Conservation (phyloP, 2,797 vertebrate species). For the Pseudochaenichthys georgianus region DNA sequence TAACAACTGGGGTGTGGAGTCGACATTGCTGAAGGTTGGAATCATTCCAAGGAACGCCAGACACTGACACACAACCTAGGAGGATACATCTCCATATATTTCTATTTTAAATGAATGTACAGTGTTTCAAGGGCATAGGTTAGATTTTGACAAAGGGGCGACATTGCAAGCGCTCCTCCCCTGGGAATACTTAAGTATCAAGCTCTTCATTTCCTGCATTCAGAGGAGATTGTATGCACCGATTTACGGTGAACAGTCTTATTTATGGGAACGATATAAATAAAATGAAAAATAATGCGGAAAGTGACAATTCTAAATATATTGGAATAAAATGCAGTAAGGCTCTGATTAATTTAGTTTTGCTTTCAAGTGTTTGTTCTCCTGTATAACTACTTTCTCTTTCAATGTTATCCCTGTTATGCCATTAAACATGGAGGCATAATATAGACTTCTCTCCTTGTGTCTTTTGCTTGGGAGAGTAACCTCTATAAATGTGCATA, state of each 20-base stretch:
- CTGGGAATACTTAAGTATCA: neutral
- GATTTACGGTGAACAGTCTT: neutral
- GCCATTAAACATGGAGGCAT: too few species aligned
- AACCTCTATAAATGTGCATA: neutral
- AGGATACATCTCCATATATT: slow-evolving; percentile 3
- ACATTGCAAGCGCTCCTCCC: neutral
- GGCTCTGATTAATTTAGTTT: too few species aligned
- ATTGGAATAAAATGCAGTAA: too few species aligned
- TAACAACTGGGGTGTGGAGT: slow-evolving; percentile 54
- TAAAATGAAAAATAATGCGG: too few species aligned
- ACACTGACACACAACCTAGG: neutral
- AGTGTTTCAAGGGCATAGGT: neutral
- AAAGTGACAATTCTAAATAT: too few species aligned
- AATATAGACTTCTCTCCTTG: too few species aligned
- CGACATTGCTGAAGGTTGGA: slow-evolving; percentile 34
- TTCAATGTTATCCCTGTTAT: too few species aligned
- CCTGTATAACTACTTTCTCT: too few species aligned
- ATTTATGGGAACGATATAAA: too few species aligned
- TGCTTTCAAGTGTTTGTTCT: too few species aligned
- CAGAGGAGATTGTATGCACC: neutral
- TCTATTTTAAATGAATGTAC: neutral
- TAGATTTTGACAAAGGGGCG: neutral
- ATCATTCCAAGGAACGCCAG: slow-evolving; percentile 21
- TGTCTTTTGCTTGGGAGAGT: too few species aligned
- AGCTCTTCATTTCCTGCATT: neutral